These are phyloP conservation scores for Hyposoter dolosus DNA, from an alignment of 2,888 invertebrate species.

Conservation along the genomic window DNA sequence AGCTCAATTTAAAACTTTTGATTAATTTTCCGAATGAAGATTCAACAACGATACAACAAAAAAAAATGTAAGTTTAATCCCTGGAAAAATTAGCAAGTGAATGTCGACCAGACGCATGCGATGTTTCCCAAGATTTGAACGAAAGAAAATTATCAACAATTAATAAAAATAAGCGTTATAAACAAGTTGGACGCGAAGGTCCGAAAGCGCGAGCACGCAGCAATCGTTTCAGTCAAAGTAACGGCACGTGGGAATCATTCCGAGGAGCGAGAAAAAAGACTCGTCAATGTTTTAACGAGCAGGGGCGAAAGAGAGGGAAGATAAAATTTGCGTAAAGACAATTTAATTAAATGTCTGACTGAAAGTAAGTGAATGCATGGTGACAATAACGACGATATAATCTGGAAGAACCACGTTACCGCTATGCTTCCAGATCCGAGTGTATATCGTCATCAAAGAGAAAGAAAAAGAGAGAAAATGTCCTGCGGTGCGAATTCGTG, in stretches of 20 bases:
- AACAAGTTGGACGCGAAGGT: not conserved
- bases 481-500: constrained; percentile 45
- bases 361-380: constrained; percentile 64
- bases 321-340: constrained; percentile 64
- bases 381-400: constrained; percentile 72
- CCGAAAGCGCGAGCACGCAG: not conserved
- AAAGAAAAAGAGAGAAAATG: constrained; percentile 6
- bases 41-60: constrained; percentile 18
- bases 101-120: not conserved
- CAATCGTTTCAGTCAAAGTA: not conserved
- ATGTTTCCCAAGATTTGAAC: not conserved
- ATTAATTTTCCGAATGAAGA: constrained; percentile 48
- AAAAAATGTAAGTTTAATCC: not conserved
- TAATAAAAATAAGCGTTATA: not conserved
- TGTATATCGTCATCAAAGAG: constrained; percentile 20
- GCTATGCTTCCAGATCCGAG: constrained; percentile 37
- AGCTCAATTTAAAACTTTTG: constrained; percentile 61
- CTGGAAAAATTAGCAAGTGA: too few relatives aligned
- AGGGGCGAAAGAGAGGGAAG: constrained; percentile 20
- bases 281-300: constrained; percentile 56
- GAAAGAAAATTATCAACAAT: not conserved
- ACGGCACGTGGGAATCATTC: constrained; percentile 52
- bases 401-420: constrained; percentile 57
- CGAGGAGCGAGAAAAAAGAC: constrained; percentile 10
- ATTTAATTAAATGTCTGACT: constrained; percentile 70